phyloP scores from a whole-genome alignment of 2,888 invertebrate genomes.

The Drosophila merina region DNA sequence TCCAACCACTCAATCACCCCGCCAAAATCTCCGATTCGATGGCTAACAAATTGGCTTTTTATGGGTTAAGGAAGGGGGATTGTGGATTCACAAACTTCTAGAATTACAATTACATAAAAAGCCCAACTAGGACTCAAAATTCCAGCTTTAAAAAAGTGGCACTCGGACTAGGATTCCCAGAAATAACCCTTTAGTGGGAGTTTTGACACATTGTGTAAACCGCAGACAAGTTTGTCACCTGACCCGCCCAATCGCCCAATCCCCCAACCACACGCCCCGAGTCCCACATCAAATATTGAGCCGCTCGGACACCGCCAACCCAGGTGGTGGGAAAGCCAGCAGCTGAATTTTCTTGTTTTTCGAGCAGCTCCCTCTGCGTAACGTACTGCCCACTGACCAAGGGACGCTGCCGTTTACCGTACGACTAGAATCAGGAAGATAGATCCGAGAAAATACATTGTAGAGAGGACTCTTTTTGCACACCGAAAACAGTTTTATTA shows the following conservation, averaged over 20 bases:
- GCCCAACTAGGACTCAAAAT: neutral
- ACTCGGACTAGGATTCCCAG: neutral
- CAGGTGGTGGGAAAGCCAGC: conserved; percentile 21
- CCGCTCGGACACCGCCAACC: neutral
- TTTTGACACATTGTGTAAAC: conserved; percentile 12
- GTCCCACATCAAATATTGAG: conserved; percentile 42
- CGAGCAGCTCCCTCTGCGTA: neutral
- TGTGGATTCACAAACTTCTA: neutral
- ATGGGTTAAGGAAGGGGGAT: neutral
- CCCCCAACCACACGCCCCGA: conserved; percentile 9
- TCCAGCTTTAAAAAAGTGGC: neutral
- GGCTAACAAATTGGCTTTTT: conserved; percentile 40
- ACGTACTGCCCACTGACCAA: no score
- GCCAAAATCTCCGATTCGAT: conserved; percentile 32
- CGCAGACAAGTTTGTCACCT: conserved; percentile 6
- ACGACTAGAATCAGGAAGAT: neutral
- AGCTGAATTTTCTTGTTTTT: conserved; percentile 8
- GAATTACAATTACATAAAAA: neutral
- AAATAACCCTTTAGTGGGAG: conserved; percentile 14
- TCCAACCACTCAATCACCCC: conserved; percentile 31
- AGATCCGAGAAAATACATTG: no score
- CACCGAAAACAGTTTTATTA: conserved; percentile 12
- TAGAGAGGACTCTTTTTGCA: neutral
- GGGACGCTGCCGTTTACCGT: no score
- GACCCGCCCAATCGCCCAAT: conserved; percentile 5